Evolutionary conservation across 1,140 invertebrate species (phyloP).

Genomic region (Araneus ventricosus): DNA sequence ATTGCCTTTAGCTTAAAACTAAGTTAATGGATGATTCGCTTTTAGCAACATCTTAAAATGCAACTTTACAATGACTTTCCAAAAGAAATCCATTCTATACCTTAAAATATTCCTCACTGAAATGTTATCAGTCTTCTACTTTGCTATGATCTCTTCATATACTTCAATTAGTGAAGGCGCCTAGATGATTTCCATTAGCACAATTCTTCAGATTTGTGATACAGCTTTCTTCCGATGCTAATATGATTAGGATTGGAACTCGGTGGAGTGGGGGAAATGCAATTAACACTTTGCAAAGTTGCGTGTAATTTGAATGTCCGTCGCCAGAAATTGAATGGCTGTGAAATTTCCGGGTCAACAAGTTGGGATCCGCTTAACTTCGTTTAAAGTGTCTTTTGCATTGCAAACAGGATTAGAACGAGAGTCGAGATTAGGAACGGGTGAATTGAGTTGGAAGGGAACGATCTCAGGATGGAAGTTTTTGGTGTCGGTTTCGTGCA

Average conservation of each 20-base stretch:
- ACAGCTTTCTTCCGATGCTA: not conserved
- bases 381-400: slow-evolving; percentile 11
- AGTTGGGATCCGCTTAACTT: slow-evolving; percentile 7
- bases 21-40: too few relatives aligned
- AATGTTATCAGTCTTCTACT: too few relatives aligned
- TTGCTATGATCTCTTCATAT: too few relatives aligned
- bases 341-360: slow-evolving; percentile 4
- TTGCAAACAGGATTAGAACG: not conserved
- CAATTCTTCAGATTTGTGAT: not conserved
- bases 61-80: too few relatives aligned
- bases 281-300: slow-evolving; percentile 22
- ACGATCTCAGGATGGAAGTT: not conserved
- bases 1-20: too few relatives aligned
- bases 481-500: too few relatives aligned
- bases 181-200: too few relatives aligned
- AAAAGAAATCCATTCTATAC: too few relatives aligned
- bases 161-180: too few relatives aligned
- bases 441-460: not conserved
- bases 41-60: too few relatives aligned
- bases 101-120: too few relatives aligned
- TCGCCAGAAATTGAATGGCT: not conserved
- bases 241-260: slow-evolving; percentile 15
- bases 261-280: not conserved
- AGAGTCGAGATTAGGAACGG: not conserved
- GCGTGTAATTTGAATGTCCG: not conserved